A percentile compares a stretch with the other conserved stretches of the same genome.
Evolutionary conservation across 2,888 invertebrate genomes (phyloP).

Genomic region (Sphaerophoria taeniata): DNA sequence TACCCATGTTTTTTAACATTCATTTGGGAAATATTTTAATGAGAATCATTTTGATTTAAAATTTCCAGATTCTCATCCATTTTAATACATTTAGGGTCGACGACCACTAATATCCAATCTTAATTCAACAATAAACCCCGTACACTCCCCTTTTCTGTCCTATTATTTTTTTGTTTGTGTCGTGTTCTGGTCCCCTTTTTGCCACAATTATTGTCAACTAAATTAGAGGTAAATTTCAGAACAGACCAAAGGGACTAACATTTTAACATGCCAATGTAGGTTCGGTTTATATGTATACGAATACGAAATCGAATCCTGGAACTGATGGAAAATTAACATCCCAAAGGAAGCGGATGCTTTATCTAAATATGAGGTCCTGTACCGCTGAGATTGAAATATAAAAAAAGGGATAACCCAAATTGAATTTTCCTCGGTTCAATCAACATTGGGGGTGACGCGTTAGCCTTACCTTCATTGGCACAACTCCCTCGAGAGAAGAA

Average conservation of each 20-base stretch:
- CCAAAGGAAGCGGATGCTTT: conserved; percentile 65
- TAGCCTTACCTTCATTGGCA: conserved; percentile 56
- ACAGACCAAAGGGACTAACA: conserved; percentile 68
- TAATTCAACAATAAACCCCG: conserved; percentile 31
- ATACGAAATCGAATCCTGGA: conserved; percentile 68
- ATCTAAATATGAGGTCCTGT: conserved; percentile 61
- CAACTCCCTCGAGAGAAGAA: conserved; percentile 51
- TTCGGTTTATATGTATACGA: background rate
- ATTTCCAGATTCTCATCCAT: conserved; percentile 12
- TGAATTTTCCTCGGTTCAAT: conserved; percentile 72
- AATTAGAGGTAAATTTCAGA: conserved; percentile 71
- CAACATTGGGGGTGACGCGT: conserved; percentile 72
- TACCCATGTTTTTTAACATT: background rate
- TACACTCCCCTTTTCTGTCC: background rate
- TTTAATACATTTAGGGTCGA: conserved; percentile 5
- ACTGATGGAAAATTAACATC: conserved; percentile 74
- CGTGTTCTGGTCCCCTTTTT: conserved; percentile 31
- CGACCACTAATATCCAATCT: conserved; percentile 34
- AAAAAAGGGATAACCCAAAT: conserved; percentile 71
- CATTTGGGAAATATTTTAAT: conserved; percentile 17
- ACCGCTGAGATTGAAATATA: conserved; percentile 1
- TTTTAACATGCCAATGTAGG: no score
- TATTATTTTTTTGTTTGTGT: background rate
- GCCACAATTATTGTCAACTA: conserved; percentile 70
- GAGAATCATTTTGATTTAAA: conserved; percentile 15